Conservation (phyloP, 2,797 vertebrate species). For the Vultur gryphus region DNA sequence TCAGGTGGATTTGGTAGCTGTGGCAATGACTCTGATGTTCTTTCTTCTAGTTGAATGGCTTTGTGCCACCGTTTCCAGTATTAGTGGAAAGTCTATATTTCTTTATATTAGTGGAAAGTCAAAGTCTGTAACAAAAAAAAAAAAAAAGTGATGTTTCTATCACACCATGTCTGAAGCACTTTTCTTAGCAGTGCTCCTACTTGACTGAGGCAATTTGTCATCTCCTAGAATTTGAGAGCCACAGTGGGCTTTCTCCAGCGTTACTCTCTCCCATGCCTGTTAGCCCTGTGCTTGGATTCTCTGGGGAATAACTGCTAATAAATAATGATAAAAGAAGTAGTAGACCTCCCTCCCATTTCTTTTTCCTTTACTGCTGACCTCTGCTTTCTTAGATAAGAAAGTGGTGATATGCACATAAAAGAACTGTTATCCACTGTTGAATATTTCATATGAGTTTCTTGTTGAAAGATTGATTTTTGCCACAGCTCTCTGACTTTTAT, state of each 20-base stretch:
- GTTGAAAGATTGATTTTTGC: constrained; percentile 15
- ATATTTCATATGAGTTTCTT: neutral
- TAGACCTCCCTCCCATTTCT: neutral
- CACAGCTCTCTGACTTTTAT: neutral
- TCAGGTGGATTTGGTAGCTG: neutral
- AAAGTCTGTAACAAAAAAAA: neutral
- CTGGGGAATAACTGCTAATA: neutral
- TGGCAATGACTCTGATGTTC: neutral
- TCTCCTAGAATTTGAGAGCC: neutral
- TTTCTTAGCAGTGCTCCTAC: neutral
- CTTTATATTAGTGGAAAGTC: neutral
- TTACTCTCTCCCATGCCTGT: neutral
- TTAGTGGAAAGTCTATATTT: neutral
- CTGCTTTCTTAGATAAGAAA: neutral
- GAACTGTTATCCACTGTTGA: neutral
- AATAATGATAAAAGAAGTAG: neutral
- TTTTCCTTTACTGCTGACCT: neutral
- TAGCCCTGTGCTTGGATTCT: neutral
- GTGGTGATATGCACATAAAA: neutral
- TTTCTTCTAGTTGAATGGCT: neutral
- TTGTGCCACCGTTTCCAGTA: neutral
- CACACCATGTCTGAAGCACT: neutral
- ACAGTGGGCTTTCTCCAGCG: neutral
- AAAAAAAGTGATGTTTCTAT: neutral
- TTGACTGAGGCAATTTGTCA: neutral